phyloP scores from a whole-genome alignment of 2,888 invertebrate species.

The Diaperis boleti region DNA sequence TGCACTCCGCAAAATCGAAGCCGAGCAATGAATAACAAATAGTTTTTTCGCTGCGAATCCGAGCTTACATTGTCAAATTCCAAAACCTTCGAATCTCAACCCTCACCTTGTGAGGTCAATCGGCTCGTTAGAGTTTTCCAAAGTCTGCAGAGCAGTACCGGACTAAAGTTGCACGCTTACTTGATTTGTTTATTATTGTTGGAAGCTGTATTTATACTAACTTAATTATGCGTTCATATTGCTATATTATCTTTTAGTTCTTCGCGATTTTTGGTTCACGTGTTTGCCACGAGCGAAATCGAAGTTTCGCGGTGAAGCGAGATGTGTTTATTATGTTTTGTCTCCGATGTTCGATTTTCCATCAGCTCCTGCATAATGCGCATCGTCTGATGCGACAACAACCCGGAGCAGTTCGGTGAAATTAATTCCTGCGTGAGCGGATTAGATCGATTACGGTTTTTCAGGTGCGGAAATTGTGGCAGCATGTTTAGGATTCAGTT shows the following conservation, averaged over 20 bases:
- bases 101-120: background rate
- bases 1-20: background rate
- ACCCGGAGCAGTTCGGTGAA: background rate
- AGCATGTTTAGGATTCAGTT: no score
- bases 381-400: background rate
- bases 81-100: background rate
- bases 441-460: no score
- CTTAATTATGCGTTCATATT: background rate
- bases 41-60: background rate
- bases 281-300: no score
- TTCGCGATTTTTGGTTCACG: no score
- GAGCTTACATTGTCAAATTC: background rate
- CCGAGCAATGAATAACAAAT: slow-evolving; percentile 5
- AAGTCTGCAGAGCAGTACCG: background rate
- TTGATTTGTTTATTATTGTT: slow-evolving; percentile 2
- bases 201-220: background rate
- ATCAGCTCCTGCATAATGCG: slow-evolving; percentile 1
- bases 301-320: background rate
- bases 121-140: background rate
- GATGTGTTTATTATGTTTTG: background rate
- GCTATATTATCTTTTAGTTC: background rate
- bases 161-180: background rate
- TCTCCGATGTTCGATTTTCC: slow-evolving; percentile 1
- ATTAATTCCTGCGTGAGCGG: background rate
- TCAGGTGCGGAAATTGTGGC: no score